Percentiles rank a stretch among this genome's conserved stretches.
phyloP scores from a whole-genome alignment of 2,113 vertebrate species.

The Strigops habroptila region DNA sequence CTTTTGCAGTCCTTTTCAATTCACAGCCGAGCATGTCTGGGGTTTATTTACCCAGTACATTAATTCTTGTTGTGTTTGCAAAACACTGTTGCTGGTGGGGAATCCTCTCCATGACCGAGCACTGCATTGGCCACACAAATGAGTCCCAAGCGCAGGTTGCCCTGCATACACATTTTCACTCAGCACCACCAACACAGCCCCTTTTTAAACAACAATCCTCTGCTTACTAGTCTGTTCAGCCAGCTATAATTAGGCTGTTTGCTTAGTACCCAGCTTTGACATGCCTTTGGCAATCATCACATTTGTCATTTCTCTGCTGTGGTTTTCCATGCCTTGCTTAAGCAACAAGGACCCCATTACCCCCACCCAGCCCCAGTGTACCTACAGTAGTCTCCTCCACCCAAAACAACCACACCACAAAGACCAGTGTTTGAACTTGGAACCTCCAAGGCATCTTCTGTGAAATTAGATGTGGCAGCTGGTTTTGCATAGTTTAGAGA shows the following conservation, averaged over 20 bases:
- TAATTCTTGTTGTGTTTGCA: background rate
- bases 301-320: background rate
- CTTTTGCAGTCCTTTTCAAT: background rate
- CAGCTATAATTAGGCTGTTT: background rate
- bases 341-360: background rate
- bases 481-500: background rate
- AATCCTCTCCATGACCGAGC: background rate
- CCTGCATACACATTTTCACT: background rate
- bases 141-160: background rate
- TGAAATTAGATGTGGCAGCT: background rate
- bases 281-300: background rate
- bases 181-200: background rate
- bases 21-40: background rate
- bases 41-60: background rate
- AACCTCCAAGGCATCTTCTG: background rate
- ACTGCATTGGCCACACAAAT: fast-evolving
- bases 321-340: background rate
- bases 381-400: background rate
- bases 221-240: background rate
- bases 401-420: background rate
- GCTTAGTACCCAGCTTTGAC: background rate
- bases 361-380: no score
- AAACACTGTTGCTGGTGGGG: background rate
- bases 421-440: background rate
- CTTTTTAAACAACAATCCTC: background rate